Percentiles rank a stretch among this genome's conserved stretches.
Conservation (phyloP, 2,888 invertebrate genomes). For the Platerodrilus igneus region DNA sequence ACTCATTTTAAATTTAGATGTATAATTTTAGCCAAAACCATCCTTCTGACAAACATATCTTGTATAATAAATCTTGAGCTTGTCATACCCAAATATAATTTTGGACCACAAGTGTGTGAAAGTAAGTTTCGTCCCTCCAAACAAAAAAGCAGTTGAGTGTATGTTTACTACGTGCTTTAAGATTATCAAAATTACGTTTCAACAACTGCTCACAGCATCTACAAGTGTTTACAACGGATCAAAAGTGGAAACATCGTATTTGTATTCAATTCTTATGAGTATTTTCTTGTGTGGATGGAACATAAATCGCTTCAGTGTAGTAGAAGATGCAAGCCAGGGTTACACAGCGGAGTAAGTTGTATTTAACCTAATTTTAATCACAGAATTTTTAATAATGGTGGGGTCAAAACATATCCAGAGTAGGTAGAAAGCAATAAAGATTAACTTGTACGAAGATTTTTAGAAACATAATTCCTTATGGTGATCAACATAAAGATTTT, state of each 20-base stretch:
- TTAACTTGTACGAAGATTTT: no score
- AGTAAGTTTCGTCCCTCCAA: constrained; percentile 25
- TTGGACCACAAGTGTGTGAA: constrained; percentile 41
- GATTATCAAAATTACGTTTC: constrained; percentile 40
- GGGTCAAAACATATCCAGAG: no score
- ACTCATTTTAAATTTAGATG: no score
- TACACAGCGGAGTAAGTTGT: constrained; percentile 32
- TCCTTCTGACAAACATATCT: constrained; percentile 41
- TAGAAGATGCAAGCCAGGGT: constrained; percentile 36
- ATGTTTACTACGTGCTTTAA: constrained; percentile 9
- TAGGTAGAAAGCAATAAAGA: no score
- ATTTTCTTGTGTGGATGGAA: constrained; percentile 30
- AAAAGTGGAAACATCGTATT: constrained; percentile 21
- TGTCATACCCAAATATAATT: constrained; percentile 41
- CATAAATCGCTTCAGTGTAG: constrained; percentile 44
- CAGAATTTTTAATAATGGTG: no score
- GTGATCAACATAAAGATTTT: no score
- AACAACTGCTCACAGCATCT: constrained; percentile 42
- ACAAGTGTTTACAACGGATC: constrained; percentile 45
- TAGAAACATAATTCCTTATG: no score
- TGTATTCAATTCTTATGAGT: constrained; percentile 33
- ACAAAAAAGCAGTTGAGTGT: constrained; percentile 15
- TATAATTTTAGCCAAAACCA: no score
- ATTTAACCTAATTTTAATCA: no score
- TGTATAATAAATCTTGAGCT: constrained; percentile 44